A percentile compares a stretch with the other conserved stretches of the same genome.
Evolutionary conservation across 2,797 vertebrate species (phyloP).

Genomic region (Nyctalus aviator): DNA sequence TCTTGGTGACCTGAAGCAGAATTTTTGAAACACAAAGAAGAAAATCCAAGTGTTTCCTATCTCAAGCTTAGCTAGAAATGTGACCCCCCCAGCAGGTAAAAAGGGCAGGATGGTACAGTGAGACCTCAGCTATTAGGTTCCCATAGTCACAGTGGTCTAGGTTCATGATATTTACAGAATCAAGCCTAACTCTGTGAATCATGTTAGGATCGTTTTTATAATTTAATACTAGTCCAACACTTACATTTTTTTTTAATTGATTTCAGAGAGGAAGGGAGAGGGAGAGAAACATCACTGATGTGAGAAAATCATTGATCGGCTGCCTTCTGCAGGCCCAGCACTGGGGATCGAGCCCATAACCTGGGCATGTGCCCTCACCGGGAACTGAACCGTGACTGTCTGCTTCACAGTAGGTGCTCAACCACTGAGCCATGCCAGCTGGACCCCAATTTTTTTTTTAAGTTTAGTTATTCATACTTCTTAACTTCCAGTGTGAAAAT

Average conservation of each 20-base stretch:
- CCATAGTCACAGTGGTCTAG: neutral
- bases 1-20: slow-evolving; percentile 14
- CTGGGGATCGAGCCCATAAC: too few relatives aligned
- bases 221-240: slow-evolving; percentile 40
- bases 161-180: neutral
- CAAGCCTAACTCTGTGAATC: neutral
- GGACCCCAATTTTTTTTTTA: slow-evolving; percentile 54
- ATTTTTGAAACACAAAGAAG: slow-evolving; percentile 8
- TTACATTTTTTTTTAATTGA: too few relatives aligned
- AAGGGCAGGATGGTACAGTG: neutral
- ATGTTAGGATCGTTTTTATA: neutral
- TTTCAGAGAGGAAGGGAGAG: too few relatives aligned
- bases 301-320: too few relatives aligned
- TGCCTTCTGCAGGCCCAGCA: too few relatives aligned
- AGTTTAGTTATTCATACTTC: slow-evolving; percentile 63
- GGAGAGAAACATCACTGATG: too few relatives aligned
- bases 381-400: too few relatives aligned
- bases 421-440: too few relatives aligned
- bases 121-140: neutral
- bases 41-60: neutral
- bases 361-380: too few relatives aligned
- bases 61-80: neutral
- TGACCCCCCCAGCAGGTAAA: neutral
- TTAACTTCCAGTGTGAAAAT: slow-evolving; percentile 77
- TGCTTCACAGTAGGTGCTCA: too few relatives aligned